Evolutionary conservation across 2,113 vertebrate species (phyloP).

Genomic region (Scolopax mira): DNA sequence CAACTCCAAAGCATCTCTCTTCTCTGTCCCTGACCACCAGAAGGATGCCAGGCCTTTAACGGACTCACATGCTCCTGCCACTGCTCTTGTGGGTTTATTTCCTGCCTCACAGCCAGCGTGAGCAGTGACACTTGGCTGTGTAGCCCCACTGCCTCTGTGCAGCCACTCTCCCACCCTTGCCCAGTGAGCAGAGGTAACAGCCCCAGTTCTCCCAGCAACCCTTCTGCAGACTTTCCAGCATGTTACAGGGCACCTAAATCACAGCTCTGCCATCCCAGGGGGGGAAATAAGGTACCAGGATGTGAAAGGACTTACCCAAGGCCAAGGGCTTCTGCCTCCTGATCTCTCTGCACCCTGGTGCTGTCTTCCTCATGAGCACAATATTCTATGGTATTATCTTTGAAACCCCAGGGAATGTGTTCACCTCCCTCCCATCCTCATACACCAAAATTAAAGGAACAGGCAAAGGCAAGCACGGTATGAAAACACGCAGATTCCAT

Average conservation of each 20-base stretch:
- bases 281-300: neutral
- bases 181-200: neutral
- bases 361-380: neutral
- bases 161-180: neutral
- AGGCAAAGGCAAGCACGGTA: neutral
- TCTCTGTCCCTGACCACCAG: neutral
- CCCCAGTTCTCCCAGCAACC: neutral
- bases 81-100: neutral
- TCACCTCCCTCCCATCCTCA: neutral
- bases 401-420: neutral
- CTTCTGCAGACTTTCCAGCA: neutral
- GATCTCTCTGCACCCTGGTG: neutral
- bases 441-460: neutral
- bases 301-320: neutral
- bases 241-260: fast-evolving
- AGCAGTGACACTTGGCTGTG: neutral
- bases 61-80: neutral
- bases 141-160: neutral
- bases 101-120: neutral
- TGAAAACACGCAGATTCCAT: neutral
- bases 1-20: neutral
- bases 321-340: neutral
- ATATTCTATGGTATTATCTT: neutral
- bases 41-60: neutral
- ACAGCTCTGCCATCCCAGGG: neutral